Conservation (phyloP, 1,140 invertebrate species). For the Plodia interpunctella region DNA sequence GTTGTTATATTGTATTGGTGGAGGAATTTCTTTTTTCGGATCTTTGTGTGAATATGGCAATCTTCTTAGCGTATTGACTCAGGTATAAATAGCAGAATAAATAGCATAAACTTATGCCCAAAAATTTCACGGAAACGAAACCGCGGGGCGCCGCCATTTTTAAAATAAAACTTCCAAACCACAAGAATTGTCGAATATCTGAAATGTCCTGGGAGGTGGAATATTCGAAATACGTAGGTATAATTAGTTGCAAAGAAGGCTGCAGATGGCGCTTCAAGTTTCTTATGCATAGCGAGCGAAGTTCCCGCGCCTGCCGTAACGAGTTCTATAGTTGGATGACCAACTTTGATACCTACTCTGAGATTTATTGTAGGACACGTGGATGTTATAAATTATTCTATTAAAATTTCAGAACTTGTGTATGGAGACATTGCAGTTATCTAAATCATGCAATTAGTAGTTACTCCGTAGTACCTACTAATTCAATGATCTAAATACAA, state of each 20-base stretch:
- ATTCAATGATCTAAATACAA: too few species aligned
- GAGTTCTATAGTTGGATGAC: constrained; percentile 5
- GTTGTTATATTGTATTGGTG: too few species aligned
- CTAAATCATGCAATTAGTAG: too few species aligned
- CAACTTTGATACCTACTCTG: constrained; percentile 6
- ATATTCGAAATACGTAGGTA: constrained; percentile 6
- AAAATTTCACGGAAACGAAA: neutral
- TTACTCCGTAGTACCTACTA: too few species aligned
- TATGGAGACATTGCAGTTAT: too few species aligned
- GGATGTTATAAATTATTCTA: neutral
- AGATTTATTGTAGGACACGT: neutral
- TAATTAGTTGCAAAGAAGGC: constrained; percentile 4
- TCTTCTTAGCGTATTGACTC: too few species aligned
- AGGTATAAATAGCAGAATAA: too few species aligned
- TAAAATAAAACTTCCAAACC: neutral
- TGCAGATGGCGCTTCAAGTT: constrained; percentile 1
- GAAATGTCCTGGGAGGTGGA: neutral
- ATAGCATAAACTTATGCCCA: too few species aligned
- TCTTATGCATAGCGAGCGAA: constrained; percentile 3
- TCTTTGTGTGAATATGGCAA: too few species aligned
- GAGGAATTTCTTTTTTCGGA: too few species aligned
- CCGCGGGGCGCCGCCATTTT: neutral
- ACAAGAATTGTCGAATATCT: neutral
- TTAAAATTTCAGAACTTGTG: too few species aligned
- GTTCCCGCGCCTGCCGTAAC: neutral